Conservation (phyloP, 2,113 vertebrate genomes). For the Varanus salvator region DNA sequence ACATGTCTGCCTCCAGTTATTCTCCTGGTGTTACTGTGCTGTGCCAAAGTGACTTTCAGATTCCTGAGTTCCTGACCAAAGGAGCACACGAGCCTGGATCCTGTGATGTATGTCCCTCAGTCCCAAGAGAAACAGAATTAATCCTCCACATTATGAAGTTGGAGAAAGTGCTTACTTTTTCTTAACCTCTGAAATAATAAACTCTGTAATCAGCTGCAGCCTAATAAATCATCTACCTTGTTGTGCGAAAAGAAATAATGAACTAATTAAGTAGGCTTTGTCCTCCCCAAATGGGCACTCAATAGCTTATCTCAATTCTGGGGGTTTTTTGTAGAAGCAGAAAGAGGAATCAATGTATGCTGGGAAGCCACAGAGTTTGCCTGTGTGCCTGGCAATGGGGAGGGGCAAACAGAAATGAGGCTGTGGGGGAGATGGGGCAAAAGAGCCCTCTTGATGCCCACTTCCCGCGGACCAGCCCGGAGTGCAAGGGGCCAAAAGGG, state of each 20-base stretch:
- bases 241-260: constrained; percentile 69
- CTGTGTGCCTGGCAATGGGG: too few species aligned
- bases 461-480: too few species aligned
- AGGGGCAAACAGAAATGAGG: background rate
- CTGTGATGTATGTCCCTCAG: too few species aligned
- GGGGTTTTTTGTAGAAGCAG: constrained; percentile 47
- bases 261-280: constrained; percentile 67
- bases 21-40: too few species aligned
- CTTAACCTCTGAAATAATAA: constrained; percentile 72
- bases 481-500: too few species aligned
- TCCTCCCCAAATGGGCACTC: constrained; percentile 72
- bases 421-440: background rate
- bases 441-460: background rate
- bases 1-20: too few species aligned
- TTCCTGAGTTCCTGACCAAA: too few species aligned
- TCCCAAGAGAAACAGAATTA: background rate
- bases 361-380: constrained; percentile 10
- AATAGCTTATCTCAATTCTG: constrained; percentile 75
- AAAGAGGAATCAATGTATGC: constrained; percentile 65
- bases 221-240: constrained; percentile 77
- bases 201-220: constrained; percentile 73
- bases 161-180: constrained; percentile 10
- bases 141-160: background rate
- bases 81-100: too few species aligned
- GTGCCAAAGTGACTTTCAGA: too few species aligned